phyloP scores from a whole-genome alignment of 2,113 vertebrate species.

The Nothobranchius kuhntae region DNA sequence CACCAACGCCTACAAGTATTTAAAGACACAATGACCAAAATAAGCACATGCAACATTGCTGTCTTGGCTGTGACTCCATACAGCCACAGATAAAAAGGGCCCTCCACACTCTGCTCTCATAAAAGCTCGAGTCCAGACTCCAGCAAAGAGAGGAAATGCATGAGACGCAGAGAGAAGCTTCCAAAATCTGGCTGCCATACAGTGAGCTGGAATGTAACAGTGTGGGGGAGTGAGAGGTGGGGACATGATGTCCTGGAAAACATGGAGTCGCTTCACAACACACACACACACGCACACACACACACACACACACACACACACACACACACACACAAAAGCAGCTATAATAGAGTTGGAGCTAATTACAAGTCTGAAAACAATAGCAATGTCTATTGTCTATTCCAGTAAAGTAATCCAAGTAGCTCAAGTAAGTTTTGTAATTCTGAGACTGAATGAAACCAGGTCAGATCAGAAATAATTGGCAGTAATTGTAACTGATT shows the following conservation, averaged over 20 bases:
- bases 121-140: conserved; percentile 41
- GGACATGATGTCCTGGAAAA: conserved; percentile 51
- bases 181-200: conserved; percentile 65
- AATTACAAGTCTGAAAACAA: background rate
- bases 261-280: conserved; percentile 42
- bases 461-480: background rate
- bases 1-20: background rate
- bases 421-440: background rate
- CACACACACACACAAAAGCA: background rate
- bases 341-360: background rate
- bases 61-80: background rate
- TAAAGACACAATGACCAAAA: background rate
- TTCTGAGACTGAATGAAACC: background rate
- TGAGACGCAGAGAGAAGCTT: conserved; percentile 47
- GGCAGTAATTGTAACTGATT: no score
- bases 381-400: background rate
- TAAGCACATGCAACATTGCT: background rate
- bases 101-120: background rate
- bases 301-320: no score
- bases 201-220: conserved; percentile 53
- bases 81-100: background rate
- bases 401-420: background rate
- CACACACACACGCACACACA: no score
- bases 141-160: conserved; percentile 67
- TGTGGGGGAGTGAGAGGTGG: conserved; percentile 45